These are phyloP conservation scores for Megalops cyprinoides DNA, from an alignment of 2,797 vertebrate genomes.

Conservation along the genomic window DNA sequence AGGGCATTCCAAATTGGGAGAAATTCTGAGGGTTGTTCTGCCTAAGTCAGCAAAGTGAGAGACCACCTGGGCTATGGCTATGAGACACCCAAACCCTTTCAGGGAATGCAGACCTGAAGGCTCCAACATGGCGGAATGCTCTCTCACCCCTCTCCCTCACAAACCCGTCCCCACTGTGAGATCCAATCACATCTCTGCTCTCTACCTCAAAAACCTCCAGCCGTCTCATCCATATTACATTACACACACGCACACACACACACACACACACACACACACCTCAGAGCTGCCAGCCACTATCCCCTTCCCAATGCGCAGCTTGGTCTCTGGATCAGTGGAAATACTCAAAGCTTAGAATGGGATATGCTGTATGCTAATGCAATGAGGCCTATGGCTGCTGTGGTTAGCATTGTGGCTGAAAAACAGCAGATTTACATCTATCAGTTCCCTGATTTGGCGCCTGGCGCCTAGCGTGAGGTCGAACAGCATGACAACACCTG, in stretches of 20 bases:
- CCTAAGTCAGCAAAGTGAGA: too few relatives aligned
- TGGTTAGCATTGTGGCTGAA: neutral
- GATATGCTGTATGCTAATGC: neutral
- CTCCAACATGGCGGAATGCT: neutral
- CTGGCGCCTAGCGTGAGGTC: neutral
- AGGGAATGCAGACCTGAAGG: neutral
- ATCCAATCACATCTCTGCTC: constrained; percentile 22
- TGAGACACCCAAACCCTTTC: too few relatives aligned
- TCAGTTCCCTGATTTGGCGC: too few relatives aligned
- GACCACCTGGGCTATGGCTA: too few relatives aligned
- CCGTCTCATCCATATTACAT: constrained; percentile 50
- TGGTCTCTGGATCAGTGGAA: neutral
- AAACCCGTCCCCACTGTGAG: neutral
- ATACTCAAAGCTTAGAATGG: neutral
- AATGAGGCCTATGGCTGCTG: neutral
- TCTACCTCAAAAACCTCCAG: constrained; percentile 37
- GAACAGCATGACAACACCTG: neutral
- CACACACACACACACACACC: constrained; percentile 54
- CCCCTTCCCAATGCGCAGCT: neutral
- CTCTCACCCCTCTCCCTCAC: neutral
- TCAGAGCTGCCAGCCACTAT: neutral
- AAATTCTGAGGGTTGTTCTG: too few relatives aligned
- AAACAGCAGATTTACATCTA: neutral
- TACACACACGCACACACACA: constrained; percentile 43
- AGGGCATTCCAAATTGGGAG: too few relatives aligned